Evolutionary conservation across 2,888 invertebrate genomes (phyloP).

Genomic region (Eumerus sabulonum): DNA sequence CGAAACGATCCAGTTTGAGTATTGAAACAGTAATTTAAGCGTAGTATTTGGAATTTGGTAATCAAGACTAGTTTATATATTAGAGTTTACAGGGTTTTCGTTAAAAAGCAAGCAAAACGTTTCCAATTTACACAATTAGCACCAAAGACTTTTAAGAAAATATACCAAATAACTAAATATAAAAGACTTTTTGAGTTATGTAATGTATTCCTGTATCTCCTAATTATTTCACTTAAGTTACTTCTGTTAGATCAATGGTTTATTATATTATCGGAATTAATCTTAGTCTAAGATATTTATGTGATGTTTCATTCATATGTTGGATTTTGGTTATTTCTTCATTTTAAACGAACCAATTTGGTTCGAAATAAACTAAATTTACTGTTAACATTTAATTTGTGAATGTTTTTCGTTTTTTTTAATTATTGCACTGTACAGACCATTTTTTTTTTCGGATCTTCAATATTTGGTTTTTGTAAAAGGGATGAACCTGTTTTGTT

Average conservation of each 20-base stretch:
- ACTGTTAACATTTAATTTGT: constrained; percentile 62
- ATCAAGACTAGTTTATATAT: too few species aligned
- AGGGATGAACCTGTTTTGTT: constrained; percentile 27
- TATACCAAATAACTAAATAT: too few species aligned
- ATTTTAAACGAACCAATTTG: constrained; percentile 60
- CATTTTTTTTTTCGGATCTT: constrained; percentile 25
- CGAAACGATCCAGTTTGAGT: too few species aligned
- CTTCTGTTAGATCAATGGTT: constrained; percentile 18
- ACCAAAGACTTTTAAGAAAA: too few species aligned
- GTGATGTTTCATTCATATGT: constrained; percentile 23
- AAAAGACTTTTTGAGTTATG: constrained; percentile 19
- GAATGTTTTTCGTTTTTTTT: constrained; percentile 37
- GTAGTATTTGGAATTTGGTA: too few species aligned
- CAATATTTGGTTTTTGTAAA: constrained; percentile 33
- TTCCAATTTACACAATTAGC: too few species aligned
- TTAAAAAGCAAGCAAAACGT: too few species aligned
- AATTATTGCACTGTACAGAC: constrained; percentile 42
- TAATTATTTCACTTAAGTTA: constrained; percentile 18
- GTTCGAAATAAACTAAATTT: constrained; percentile 56
- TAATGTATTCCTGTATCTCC: constrained; percentile 53
- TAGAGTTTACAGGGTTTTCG: too few species aligned
- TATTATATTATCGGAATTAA: constrained; percentile 33
- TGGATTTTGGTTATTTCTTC: constrained; percentile 4
- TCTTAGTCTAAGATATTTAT: constrained; percentile 59
- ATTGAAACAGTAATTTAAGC: too few species aligned